Conservation (phyloP, 2,888 invertebrate genomes). For the Epinotia demarniana region DNA sequence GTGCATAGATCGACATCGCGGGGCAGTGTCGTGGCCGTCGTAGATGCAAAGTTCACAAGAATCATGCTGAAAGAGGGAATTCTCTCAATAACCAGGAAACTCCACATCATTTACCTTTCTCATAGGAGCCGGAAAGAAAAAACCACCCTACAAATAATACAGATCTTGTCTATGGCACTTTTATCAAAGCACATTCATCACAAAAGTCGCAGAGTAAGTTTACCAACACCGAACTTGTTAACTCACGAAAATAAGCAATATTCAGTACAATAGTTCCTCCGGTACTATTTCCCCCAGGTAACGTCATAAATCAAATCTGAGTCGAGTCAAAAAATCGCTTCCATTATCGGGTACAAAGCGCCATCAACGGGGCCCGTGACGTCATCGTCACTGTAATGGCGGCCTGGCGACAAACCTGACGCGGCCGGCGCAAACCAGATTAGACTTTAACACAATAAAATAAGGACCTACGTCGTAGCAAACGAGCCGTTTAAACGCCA, state of each 20-base stretch:
- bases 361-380: slow-evolving; percentile 41
- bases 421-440: not conserved
- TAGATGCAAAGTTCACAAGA: too few species aligned
- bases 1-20: not conserved
- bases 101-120: not conserved
- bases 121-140: not conserved
- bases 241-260: slow-evolving; percentile 5
- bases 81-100: too few species aligned
- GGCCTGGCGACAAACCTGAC: slow-evolving; percentile 19
- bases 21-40: too few species aligned
- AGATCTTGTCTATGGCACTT: not conserved
- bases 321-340: slow-evolving; percentile 37
- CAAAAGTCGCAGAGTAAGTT: not conserved
- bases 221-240: not conserved
- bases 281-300: slow-evolving; percentile 26
- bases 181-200: slow-evolving; percentile 3
- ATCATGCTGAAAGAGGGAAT: too few species aligned
- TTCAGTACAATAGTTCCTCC: slow-evolving; percentile 33
- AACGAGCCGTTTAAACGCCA: slow-evolving; percentile 21
- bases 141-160: not conserved
- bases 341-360: slow-evolving; percentile 43
- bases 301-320: slow-evolving; percentile 37
- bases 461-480: not conserved
- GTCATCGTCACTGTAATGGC: slow-evolving; percentile 42
- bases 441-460: not conserved